Conservation (phyloP, 2,113 vertebrate species). For the Benitochromis conjunctus region DNA sequence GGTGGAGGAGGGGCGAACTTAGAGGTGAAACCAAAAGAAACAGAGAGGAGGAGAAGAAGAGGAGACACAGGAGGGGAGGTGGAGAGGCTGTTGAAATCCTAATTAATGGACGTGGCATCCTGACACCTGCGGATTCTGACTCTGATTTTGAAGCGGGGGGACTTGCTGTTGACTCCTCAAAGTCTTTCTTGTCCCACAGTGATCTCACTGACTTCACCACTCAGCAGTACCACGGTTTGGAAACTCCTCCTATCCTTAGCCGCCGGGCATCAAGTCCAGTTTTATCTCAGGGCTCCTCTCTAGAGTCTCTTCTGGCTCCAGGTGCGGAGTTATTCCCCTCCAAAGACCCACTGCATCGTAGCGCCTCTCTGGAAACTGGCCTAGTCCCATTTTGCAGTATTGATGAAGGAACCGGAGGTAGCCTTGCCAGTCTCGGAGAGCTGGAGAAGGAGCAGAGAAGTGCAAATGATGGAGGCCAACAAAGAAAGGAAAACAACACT, state of each 20-base stretch:
- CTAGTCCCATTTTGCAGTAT: slow-evolving; percentile 79
- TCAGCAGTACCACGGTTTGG: slow-evolving; percentile 13
- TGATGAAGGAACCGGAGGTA: slow-evolving; percentile 75
- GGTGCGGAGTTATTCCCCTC: slow-evolving; percentile 83
- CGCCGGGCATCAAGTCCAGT: neutral
- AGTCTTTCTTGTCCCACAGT: slow-evolving; percentile 32
- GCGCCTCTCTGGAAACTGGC: slow-evolving; percentile 89
- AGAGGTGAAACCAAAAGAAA: slow-evolving; percentile 41
- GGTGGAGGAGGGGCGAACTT: slow-evolving; percentile 23
- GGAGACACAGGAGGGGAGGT: slow-evolving; percentile 69
- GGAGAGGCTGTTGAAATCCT: slow-evolving; percentile 80
- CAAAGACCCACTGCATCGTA: slow-evolving; percentile 83
- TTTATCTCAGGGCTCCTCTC: slow-evolving; percentile 83
- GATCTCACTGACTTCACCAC: slow-evolving; percentile 25
- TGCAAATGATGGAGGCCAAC: neutral
- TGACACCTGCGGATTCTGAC: slow-evolving; percentile 70
- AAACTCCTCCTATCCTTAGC: neutral
- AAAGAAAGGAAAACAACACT: neutral
- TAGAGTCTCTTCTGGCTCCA: slow-evolving; percentile 85
- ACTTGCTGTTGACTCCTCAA: slow-evolving; percentile 28
- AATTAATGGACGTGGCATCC: slow-evolving; percentile 69
- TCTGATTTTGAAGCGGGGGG: slow-evolving; percentile 37
- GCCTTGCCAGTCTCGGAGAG: slow-evolving; percentile 73
- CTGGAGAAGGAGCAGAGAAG: neutral
- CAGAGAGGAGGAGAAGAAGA: slow-evolving; percentile 60